phyloP scores from a whole-genome alignment of 2,888 invertebrate genomes.

The Agrilus cyanescens region DNA sequence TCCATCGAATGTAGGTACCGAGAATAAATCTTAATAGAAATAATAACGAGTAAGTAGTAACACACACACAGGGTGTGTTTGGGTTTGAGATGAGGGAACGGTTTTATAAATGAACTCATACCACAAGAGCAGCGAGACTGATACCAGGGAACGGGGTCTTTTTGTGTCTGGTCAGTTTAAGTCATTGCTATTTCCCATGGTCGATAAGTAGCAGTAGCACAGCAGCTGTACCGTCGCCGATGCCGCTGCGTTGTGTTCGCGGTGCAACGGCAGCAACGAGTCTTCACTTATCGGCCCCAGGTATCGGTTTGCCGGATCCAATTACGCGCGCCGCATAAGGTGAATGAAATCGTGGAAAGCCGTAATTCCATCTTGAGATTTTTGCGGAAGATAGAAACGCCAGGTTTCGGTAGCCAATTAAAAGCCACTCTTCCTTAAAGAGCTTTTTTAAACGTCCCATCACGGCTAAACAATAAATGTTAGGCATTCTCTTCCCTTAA shows the following conservation, averaged over 20 bases:
- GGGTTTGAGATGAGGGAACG: no score
- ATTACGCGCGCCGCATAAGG: slow-evolving; percentile 36
- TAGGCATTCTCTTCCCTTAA: no score
- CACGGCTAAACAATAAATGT: no score
- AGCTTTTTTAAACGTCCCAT: no score
- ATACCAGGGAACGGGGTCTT: not conserved
- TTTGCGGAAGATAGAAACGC: slow-evolving; percentile 30
- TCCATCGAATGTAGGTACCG: no score
- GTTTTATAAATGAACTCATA: not conserved
- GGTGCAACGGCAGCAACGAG: slow-evolving; percentile 8
- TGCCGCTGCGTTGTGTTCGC: no score
- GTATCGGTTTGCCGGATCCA: slow-evolving; percentile 36
- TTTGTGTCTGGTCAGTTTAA: not conserved
- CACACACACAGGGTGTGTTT: no score
- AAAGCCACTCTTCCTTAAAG: slow-evolving; percentile 12
- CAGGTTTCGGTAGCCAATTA: slow-evolving; percentile 32
- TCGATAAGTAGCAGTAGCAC: slow-evolving; percentile 24
- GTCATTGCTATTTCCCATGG: slow-evolving; percentile 30
- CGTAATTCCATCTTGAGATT: slow-evolving; percentile 23
- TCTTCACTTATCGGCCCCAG: slow-evolving; percentile 30
- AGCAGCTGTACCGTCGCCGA: no score
- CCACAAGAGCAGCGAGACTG: not conserved
- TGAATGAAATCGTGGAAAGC: slow-evolving; percentile 36
- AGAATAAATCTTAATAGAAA: no score
- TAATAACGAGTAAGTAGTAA: no score